Percentiles rank a stretch among this genome's conserved stretches.
Evolutionary conservation across 2,113 vertebrate genomes (phyloP).

Genomic region (Ahaetulla prasina): DNA sequence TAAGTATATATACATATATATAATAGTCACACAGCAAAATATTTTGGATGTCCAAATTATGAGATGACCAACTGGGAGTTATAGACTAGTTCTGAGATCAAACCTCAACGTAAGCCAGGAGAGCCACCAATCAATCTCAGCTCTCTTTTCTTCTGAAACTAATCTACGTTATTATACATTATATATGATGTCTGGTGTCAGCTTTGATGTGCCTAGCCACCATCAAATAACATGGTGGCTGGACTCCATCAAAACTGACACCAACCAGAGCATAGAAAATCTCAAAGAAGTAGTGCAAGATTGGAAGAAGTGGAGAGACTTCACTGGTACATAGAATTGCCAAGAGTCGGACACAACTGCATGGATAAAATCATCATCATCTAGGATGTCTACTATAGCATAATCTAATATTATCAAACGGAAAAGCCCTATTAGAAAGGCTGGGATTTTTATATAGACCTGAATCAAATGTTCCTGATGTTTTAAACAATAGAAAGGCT

Average conservation of each 20-base stretch:
- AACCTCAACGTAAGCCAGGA: background rate
- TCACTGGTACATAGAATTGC: background rate
- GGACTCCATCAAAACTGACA: background rate
- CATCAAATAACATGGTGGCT: background rate
- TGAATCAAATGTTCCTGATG: background rate
- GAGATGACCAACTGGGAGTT: background rate
- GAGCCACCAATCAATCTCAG: background rate
- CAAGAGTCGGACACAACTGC: no score
- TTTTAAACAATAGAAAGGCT: background rate
- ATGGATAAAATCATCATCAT: no score
- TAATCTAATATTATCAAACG: background rate
- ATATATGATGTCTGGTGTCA: background rate
- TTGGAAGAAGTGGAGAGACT: background rate
- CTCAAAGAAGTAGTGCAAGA: background rate
- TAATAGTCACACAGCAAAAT: background rate
- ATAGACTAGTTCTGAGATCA: background rate
- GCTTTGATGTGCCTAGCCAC: background rate
- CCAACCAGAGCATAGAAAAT: background rate
- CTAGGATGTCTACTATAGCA: background rate
- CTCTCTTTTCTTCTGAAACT: background rate
- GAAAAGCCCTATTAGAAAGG: background rate
- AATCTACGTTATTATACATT: background rate
- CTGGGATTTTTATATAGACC: background rate
- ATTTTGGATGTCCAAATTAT: background rate
- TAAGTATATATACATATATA: constrained; percentile 57